Evolutionary conservation across 64 coral and sea anemone genomes (phyloP).

Genomic region (Montipora foliosa): DNA sequence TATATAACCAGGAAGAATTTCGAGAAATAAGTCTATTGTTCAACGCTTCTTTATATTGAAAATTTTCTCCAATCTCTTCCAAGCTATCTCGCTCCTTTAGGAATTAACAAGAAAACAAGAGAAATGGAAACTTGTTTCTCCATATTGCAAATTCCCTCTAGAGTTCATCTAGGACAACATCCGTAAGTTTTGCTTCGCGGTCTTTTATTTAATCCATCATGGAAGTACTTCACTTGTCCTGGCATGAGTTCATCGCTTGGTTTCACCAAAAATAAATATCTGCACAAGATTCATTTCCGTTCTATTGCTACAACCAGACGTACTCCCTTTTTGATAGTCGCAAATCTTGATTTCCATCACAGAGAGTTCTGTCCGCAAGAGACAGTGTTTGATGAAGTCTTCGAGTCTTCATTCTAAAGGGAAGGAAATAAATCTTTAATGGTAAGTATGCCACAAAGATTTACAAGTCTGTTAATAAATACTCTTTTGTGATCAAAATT

Average conservation of each 20-base stretch:
- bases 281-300: background rate
- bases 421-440: background rate
- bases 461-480: too few species aligned
- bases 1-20: too few species aligned
- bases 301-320: background rate
- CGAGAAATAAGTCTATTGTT: background rate
- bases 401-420: background rate
- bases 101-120: background rate
- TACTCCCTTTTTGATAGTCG: background rate
- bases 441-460: too few species aligned
- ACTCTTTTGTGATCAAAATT: too few species aligned
- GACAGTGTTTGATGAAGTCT: background rate
- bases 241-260: background rate
- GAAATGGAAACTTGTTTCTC: background rate
- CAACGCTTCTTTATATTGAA: background rate
- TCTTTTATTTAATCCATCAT: background rate
- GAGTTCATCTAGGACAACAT: background rate
- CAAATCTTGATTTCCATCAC: background rate
- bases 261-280: background rate
- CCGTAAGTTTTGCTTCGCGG: background rate
- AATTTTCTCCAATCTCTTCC: background rate
- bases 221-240: background rate
- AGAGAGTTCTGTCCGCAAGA: background rate
- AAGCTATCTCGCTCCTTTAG: background rate
- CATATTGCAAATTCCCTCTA: background rate